Conservation (phyloP, 2,888 invertebrate genomes). For the Philonicus albiceps region DNA sequence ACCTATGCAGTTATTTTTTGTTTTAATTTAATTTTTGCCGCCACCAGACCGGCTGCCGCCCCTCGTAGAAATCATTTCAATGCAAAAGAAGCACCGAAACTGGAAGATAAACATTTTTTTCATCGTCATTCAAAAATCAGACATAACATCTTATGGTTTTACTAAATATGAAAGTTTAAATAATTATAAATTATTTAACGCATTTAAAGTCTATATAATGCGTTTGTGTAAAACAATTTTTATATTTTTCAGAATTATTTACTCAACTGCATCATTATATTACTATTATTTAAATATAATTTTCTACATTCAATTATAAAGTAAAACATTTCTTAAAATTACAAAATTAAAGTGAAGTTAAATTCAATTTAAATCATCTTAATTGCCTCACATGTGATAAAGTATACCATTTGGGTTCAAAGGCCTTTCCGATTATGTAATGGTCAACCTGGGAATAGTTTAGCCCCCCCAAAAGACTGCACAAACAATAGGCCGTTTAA, state of each 20-base stretch:
- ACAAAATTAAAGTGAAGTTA: neutral
- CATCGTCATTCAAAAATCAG: too few species aligned
- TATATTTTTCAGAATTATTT: neutral
- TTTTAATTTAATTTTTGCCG: neutral
- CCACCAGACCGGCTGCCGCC: neutral
- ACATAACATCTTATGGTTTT: neutral
- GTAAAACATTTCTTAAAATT: too few species aligned
- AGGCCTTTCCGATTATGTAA: neutral
- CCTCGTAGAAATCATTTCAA: neutral
- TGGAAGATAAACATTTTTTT: neutral
- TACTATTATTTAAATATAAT: neutral
- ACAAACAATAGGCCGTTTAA: neutral
- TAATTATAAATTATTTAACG: too few species aligned
- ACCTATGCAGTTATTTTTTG: neutral
- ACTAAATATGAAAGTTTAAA: too few species aligned
- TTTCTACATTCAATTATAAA: neutral
- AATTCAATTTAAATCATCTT: too few species aligned
- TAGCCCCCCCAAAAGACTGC: neutral
- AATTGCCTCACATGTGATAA: too few species aligned
- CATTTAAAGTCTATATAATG: too few species aligned
- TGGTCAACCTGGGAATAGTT: neutral
- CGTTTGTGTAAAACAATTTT: too few species aligned
- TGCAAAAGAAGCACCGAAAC: neutral
- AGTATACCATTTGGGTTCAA: neutral
- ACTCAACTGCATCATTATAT: neutral